Percentiles rank a stretch among this genome's conserved stretches.
Conservation (phyloP, 2,888 invertebrate genomes). For the Ichneumoninae sp. region DNA sequence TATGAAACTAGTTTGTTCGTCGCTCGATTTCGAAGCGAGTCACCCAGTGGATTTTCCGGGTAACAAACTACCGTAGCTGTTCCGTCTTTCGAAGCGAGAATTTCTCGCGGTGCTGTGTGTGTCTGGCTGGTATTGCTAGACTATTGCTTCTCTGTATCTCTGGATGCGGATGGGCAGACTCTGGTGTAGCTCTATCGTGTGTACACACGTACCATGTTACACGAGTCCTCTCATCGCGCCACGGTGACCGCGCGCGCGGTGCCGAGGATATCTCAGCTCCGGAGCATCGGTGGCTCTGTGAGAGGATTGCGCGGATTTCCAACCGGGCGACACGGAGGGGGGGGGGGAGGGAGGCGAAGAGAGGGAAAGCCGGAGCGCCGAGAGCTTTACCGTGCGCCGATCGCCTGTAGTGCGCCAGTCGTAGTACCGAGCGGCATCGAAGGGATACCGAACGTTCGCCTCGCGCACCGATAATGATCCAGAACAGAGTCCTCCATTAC, state of each 20-base stretch:
- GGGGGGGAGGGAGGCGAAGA: background rate
- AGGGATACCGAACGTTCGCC: conserved; percentile 32
- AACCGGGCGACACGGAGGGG: background rate
- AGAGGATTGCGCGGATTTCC: conserved; percentile 34
- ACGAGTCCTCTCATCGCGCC: conserved; percentile 29
- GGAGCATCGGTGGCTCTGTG: conserved; percentile 13
- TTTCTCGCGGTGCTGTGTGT: background rate
- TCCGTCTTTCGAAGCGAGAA: conserved; percentile 38
- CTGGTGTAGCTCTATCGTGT: conserved; percentile 14
- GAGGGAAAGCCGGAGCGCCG: background rate
- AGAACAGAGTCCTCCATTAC: conserved; percentile 47
- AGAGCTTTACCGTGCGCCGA: conserved; percentile 14
- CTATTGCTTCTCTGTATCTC: conserved; percentile 23
- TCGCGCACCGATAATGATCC: conserved; percentile 46
- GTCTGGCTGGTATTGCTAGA: background rate
- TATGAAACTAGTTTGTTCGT: background rate
- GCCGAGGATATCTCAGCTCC: conserved; percentile 28
- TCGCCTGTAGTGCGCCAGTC: background rate
- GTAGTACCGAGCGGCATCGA: background rate
- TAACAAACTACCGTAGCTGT: conserved; percentile 29
- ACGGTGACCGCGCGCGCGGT: conserved; percentile 27
- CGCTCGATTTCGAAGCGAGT: background rate
- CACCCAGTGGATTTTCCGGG: conserved; percentile 26
- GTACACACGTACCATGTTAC: conserved; percentile 39
- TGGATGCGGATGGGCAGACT: conserved; percentile 4